Evolutionary conservation across 2,888 invertebrate genomes (phyloP).

Genomic region (Lasioglossum calceatum): DNA sequence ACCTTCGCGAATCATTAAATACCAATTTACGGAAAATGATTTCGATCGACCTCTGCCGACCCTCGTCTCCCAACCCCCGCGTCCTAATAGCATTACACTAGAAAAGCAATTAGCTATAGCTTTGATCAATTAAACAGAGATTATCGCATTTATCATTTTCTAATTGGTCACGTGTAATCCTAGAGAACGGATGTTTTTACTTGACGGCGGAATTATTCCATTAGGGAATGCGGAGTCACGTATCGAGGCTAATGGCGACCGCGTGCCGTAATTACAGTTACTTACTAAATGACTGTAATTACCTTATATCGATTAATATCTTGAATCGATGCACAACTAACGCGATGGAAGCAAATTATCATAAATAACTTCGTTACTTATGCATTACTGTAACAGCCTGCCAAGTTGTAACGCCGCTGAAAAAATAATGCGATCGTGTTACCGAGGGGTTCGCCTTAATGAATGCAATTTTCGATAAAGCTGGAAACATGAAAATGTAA

Average conservation of each 20-base stretch:
- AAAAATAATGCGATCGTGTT: neutral
- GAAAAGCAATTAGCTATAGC: constrained; percentile 2
- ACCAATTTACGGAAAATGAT: constrained; percentile 2
- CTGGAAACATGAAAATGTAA: neutral
- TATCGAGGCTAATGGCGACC: constrained; percentile 25
- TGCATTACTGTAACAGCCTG: neutral
- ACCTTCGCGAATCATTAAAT: neutral
- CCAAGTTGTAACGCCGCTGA: neutral
- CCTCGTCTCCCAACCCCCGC: neutral
- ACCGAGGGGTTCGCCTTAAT: neutral
- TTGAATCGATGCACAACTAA: constrained; percentile 6
- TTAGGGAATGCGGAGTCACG: constrained; percentile 25
- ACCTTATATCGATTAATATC: constrained; percentile 29
- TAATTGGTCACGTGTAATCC: constrained; percentile 7
- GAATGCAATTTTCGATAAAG: neutral
- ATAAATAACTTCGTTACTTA: constrained; percentile 10
- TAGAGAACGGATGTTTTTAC: neutral
- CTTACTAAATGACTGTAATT: constrained; percentile 38
- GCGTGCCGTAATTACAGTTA: constrained; percentile 23
- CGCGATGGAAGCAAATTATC: neutral
- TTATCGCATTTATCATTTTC: neutral
- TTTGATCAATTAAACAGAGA: neutral
- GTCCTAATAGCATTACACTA: neutral
- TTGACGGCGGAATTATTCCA: constrained; percentile 30
- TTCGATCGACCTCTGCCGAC: neutral